Percentiles rank a stretch among this genome's conserved stretches.
Evolutionary conservation across 1,140 invertebrate species (phyloP).

Genomic region (Euura lappo): DNA sequence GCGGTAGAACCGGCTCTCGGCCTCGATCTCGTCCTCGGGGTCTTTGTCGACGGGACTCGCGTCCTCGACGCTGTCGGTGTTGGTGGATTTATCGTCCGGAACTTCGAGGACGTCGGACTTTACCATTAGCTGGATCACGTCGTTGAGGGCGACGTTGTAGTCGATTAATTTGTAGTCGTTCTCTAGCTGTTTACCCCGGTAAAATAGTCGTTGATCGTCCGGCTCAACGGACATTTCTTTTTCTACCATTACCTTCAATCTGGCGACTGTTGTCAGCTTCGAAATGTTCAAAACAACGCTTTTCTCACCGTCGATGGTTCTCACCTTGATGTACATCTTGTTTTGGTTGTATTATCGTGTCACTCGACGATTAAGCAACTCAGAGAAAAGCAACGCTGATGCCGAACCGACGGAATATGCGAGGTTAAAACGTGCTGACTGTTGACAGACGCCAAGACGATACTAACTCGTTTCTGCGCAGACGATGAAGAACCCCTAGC

Average conservation of each 20-base stretch:
- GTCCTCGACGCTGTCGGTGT: neutral
- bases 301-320: constrained; percentile 63
- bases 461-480: no score
- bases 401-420: no score
- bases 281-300: constrained; percentile 63
- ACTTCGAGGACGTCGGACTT: constrained; percentile 38
- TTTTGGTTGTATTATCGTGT: neutral
- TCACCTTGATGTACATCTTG: constrained; percentile 69
- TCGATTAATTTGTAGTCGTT: constrained; percentile 78
- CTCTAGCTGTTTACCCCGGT: constrained; percentile 80
- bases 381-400: no score
- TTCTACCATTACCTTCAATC: constrained; percentile 62
- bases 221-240: constrained; percentile 66
- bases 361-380: no score
- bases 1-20: constrained; percentile 65
- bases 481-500: no score
- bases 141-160: constrained; percentile 80
- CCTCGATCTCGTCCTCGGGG: constrained; percentile 34
- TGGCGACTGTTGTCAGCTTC: constrained; percentile 64
- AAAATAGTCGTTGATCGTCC: constrained; percentile 73
- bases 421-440: no score
- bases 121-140: constrained; percentile 77
- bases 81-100: neutral
- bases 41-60: constrained; percentile 19
- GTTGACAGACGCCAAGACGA: no score